These are phyloP conservation scores for Epirrhoe alternata DNA, from an alignment of 2,888 invertebrate species.

Conservation along the genomic window DNA sequence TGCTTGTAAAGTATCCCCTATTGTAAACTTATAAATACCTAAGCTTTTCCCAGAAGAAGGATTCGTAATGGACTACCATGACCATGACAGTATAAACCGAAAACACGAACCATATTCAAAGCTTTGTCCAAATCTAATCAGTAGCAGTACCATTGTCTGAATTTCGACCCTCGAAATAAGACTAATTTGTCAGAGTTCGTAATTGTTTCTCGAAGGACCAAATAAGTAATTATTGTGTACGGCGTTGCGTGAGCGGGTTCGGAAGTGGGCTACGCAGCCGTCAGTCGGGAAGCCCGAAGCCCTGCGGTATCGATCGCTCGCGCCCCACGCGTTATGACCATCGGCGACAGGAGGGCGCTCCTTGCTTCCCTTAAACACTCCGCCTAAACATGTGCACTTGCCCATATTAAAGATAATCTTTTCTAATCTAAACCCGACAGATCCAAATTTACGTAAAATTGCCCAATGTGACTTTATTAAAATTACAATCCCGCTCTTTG, in stretches of 20 bases:
- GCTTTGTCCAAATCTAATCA: constrained; percentile 14
- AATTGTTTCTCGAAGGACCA: constrained; percentile 53
- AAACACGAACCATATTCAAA: constrained; percentile 11
- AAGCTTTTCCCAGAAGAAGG: background rate
- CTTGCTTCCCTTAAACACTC: constrained; percentile 70
- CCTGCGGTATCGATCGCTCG: constrained; percentile 79
- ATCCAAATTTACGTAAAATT: constrained; percentile 21
- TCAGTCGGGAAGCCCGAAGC: constrained; percentile 66
- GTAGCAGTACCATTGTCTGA: constrained; percentile 14
- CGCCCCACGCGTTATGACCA: constrained; percentile 77
- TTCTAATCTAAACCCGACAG: constrained; percentile 24
- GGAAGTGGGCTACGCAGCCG: constrained; percentile 58
- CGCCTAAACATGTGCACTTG: constrained; percentile 57
- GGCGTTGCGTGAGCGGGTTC: constrained; percentile 61
- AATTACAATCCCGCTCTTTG: constrained; percentile 33
- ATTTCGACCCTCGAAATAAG: constrained; percentile 24
- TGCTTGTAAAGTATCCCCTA: background rate
- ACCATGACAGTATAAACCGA: background rate
- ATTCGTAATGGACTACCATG: background rate
- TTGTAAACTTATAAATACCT: background rate
- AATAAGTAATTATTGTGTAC: constrained; percentile 52
- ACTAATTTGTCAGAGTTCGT: constrained; percentile 37
- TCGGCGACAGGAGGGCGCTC: constrained; percentile 80
- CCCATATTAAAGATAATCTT: constrained; percentile 33
- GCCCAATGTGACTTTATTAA: constrained; percentile 22